A percentile compares a stretch with the other conserved stretches of the same genome.
These are phyloP conservation scores for Alentia gelatinosa DNA, from an alignment of 2,888 invertebrate genomes.

Conservation along the genomic window DNA sequence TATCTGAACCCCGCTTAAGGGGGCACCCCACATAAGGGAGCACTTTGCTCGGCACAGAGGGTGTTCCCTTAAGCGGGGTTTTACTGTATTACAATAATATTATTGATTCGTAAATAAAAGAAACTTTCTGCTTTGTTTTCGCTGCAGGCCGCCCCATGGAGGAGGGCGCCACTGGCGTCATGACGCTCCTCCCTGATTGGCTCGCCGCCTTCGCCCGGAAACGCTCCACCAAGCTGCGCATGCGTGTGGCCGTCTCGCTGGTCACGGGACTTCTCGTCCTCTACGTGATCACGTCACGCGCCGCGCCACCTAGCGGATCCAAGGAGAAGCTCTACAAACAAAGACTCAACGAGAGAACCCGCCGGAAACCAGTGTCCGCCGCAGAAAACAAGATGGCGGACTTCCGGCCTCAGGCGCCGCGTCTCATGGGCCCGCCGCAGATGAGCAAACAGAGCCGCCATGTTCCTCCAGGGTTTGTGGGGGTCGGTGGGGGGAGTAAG, in stretches of 20 bases:
- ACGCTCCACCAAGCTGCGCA: slow-evolving; percentile 24
- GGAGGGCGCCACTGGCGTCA: not conserved
- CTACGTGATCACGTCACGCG: not conserved
- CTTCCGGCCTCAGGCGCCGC: slow-evolving; percentile 30
- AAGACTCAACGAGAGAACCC: not conserved
- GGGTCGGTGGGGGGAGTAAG: not conserved
- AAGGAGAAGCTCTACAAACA: not conserved
- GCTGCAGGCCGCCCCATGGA: not conserved
- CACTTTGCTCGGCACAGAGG: too few relatives aligned
- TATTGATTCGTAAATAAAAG: not conserved
- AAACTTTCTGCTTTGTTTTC: not conserved
- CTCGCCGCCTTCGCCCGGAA: not conserved
- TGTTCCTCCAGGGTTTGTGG: slow-evolving; percentile 12
- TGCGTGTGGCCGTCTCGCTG: not conserved
- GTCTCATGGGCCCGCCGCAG: not conserved
- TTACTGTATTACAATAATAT: too few relatives aligned
- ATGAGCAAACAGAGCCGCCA: not conserved
- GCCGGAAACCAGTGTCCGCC: not conserved
- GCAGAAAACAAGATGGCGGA: not conserved
- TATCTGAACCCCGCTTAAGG: too few relatives aligned
- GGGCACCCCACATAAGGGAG: too few relatives aligned
- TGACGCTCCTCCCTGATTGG: not conserved
- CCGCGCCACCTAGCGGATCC: not conserved
- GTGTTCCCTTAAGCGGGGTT: too few relatives aligned
- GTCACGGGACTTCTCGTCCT: not conserved